Evolutionary conservation across 2,888 invertebrate genomes (phyloP).

Genomic region (Heteromurus nitidus): DNA sequence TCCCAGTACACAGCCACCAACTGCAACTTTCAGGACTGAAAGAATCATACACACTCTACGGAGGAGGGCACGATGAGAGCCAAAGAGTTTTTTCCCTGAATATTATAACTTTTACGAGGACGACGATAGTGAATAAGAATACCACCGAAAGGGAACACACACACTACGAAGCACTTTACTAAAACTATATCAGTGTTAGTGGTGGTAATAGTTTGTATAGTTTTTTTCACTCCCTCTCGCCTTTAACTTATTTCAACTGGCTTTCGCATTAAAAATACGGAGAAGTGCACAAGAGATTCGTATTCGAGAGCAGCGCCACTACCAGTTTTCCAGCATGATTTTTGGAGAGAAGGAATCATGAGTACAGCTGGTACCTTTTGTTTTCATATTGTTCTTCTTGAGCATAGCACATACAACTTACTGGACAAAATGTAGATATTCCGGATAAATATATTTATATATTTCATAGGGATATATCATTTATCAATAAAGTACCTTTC

Average conservation of each 20-base stretch:
- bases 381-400: neutral
- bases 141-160: too few relatives aligned
- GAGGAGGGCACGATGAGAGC: conserved; percentile 4
- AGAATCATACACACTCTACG: neutral
- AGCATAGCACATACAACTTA: too few relatives aligned
- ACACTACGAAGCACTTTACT: conserved; percentile 20
- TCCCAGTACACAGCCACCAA: conserved; percentile 22
- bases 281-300: neutral
- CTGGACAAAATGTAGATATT: too few relatives aligned
- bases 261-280: conserved; percentile 20
- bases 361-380: conserved; percentile 57
- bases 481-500: conserved; percentile 55
- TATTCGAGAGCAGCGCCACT: neutral
- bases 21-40: conserved; percentile 38
- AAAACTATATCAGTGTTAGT: conserved; percentile 40
- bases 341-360: neutral
- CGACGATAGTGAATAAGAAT: neutral
- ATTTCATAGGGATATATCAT: neutral
- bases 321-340: conserved; percentile 36
- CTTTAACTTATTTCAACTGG: neutral
- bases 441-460: neutral
- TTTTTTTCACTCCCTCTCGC: neutral
- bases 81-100: conserved; percentile 38
- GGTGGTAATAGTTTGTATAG: conserved; percentile 42
- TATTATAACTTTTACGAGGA: conserved; percentile 39